phyloP scores from a whole-genome alignment of 1,140 invertebrate genomes.

The Microplitis demolitor region DNA sequence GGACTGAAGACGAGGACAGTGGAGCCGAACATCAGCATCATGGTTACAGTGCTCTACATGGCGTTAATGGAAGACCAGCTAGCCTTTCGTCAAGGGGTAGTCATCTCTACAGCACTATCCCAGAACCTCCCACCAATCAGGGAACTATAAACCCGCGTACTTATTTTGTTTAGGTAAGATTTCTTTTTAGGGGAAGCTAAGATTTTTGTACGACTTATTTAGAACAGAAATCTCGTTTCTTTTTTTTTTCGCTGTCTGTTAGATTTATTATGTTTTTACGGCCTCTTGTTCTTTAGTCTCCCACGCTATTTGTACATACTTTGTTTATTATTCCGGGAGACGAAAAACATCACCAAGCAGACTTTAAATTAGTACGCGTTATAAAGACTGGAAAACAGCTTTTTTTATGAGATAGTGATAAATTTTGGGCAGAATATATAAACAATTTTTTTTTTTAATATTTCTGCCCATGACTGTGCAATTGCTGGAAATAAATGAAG shows the following conservation, averaged over 20 bases:
- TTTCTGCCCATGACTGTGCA: too few relatives aligned
- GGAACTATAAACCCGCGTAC: slow-evolving; percentile 51
- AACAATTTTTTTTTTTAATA: too few relatives aligned
- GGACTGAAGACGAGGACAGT: slow-evolving; percentile 67
- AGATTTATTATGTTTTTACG: neutral
- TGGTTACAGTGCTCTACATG: slow-evolving; percentile 52
- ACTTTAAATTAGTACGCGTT: too few relatives aligned
- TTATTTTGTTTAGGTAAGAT: slow-evolving; percentile 54
- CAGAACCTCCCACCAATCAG: slow-evolving; percentile 54
- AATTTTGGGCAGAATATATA: too few relatives aligned
- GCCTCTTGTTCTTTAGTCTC: neutral
- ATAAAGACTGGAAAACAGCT: too few relatives aligned
- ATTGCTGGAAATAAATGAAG: too few relatives aligned
- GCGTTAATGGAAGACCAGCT: slow-evolving; percentile 46
- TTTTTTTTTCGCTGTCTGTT: neutral
- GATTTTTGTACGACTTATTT: slow-evolving; percentile 2
- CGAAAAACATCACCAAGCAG: too few relatives aligned
- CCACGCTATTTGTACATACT: too few relatives aligned
- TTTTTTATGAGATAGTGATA: too few relatives aligned
- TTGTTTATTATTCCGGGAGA: too few relatives aligned
- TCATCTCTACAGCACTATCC: slow-evolving; percentile 65
- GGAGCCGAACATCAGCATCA: slow-evolving; percentile 61
- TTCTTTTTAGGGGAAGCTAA: neutral
- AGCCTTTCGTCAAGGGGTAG: slow-evolving; percentile 57
- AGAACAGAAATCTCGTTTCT: neutral